Percentiles rank a stretch among this genome's conserved stretches.
Evolutionary conservation across 2,113 vertebrate species (phyloP).

Genomic region (Oncorhynchus gorbuscha): DNA sequence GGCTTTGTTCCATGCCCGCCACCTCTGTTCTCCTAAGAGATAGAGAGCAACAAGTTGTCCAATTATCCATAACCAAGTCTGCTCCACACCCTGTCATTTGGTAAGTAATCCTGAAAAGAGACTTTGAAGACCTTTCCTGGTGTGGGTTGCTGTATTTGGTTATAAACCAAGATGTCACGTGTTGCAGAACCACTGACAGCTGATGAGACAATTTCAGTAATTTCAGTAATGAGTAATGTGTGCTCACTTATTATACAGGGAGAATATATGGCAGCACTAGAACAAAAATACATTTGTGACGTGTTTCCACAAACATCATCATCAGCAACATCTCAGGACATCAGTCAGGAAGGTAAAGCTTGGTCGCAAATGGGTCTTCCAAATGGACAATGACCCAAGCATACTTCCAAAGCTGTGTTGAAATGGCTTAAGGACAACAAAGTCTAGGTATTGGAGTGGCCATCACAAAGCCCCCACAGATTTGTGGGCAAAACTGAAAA

Average conservation of each 20-base stretch:
- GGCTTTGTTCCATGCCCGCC: conserved; percentile 12
- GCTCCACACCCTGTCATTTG: neutral
- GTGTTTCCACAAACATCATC: neutral
- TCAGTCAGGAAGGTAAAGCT: too few relatives aligned
- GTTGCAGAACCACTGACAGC: neutral
- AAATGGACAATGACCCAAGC: too few relatives aligned
- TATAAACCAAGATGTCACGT: neutral
- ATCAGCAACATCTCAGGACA: neutral
- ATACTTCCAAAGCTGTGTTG: too few relatives aligned
- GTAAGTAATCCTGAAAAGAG: conserved; percentile 14
- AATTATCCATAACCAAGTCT: neutral
- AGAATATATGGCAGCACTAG: neutral
- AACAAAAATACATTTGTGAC: neutral
- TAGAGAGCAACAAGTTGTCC: neutral
- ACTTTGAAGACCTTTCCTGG: conserved; percentile 21
- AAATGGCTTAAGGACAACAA: too few relatives aligned
- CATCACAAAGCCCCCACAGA: too few relatives aligned
- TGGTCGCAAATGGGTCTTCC: too few relatives aligned
- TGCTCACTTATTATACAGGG: neutral
- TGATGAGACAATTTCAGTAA: neutral
- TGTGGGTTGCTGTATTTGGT: neutral
- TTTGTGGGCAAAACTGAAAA: too few relatives aligned
- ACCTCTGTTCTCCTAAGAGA: conserved; percentile 12
- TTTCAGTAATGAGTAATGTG: neutral
- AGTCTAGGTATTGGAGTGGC: too few relatives aligned